Conservation (phyloP, 2,797 vertebrate genomes). For the Pantherophis vulpinus region DNA sequence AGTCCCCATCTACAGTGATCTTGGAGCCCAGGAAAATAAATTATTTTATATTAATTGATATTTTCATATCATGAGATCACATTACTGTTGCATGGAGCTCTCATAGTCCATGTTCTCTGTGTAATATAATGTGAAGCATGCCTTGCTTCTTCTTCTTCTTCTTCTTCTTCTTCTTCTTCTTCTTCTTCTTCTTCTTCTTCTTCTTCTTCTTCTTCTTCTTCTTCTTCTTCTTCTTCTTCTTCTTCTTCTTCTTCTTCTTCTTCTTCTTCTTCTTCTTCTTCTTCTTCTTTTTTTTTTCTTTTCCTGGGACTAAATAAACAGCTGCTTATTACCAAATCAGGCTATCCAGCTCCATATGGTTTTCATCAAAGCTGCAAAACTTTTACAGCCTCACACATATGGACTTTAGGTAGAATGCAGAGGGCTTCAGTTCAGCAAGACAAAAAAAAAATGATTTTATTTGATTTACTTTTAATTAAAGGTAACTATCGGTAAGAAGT, state of each 20-base stretch:
- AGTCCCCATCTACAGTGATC: too few species aligned
- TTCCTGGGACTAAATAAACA: background rate
- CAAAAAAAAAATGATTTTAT: background rate
- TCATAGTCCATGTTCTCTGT: background rate
- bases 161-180: too few species aligned
- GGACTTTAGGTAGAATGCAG: background rate
- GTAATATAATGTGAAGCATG: background rate
- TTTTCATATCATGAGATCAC: background rate
- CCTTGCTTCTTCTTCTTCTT: rapidly evolving
- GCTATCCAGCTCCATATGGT: background rate
- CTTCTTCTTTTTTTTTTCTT: too few species aligned
- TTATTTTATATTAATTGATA: background rate
- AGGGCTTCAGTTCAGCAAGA: too few species aligned
- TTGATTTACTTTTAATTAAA: background rate
- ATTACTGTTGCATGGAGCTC: background rate
- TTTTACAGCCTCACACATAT: background rate
- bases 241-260: too few species aligned
- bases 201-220: too few species aligned
- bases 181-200: too few species aligned
- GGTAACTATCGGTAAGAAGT: background rate
- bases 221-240: too few species aligned
- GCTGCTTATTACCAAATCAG: background rate
- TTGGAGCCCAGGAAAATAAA: too few species aligned
- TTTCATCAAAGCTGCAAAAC: background rate
- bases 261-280: too few species aligned